phyloP scores from a whole-genome alignment of 2,113 vertebrate species.

The Phylloscopus trochiloides region DNA sequence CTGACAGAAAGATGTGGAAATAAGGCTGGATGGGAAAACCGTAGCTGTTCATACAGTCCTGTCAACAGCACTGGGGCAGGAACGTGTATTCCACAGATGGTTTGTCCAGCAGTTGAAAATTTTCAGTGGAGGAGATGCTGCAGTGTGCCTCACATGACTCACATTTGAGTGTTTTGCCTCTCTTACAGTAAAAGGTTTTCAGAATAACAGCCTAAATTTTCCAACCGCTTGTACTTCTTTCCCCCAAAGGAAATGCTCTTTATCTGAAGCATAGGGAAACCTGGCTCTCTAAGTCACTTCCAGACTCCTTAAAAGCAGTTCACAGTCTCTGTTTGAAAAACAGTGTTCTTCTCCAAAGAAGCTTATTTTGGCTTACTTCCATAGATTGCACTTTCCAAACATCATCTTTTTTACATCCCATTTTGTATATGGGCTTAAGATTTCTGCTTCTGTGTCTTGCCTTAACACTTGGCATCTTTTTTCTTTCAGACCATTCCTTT shows the following conservation, averaged over 20 bases:
- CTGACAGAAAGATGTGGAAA: background rate
- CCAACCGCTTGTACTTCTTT: background rate
- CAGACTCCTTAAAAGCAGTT: background rate
- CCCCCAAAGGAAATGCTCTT: background rate
- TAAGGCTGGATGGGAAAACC: background rate
- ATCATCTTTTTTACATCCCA: background rate
- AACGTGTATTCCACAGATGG: fast-evolving
- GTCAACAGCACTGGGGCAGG: background rate
- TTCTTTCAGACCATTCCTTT: background rate
- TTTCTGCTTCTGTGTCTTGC: background rate
- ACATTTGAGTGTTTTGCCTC: background rate
- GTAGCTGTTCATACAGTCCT: background rate
- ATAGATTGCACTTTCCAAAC: background rate
- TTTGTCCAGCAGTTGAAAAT: background rate
- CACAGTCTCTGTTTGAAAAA: background rate
- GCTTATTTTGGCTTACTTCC: background rate
- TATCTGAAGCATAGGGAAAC: background rate
- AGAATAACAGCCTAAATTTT: background rate
- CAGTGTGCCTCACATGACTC: background rate
- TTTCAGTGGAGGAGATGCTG: background rate
- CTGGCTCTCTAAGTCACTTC: background rate
- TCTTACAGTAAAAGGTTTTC: background rate
- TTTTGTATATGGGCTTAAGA: background rate
- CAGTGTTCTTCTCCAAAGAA: background rate
- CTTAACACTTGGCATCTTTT: background rate